These are phyloP conservation scores for Pteria penguin DNA, from an alignment of 2,888 invertebrate species.

Conservation along the genomic window DNA sequence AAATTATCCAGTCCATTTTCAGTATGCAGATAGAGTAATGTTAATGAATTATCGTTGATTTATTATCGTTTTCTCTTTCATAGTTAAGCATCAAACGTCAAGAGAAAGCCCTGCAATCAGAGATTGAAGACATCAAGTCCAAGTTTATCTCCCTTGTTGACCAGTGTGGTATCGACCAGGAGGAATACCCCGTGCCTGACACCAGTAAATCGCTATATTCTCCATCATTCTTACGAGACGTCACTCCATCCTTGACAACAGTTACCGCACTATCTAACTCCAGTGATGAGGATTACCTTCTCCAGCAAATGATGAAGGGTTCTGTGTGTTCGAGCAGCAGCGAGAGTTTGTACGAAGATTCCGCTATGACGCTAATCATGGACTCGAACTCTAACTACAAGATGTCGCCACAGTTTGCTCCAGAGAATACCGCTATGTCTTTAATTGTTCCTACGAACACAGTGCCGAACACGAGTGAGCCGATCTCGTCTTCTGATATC, in stretches of 20 bases:
- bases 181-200: constrained; percentile 46
- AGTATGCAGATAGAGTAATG: too few species aligned
- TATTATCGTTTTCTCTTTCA: constrained; percentile 33
- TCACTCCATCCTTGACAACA: constrained; percentile 44
- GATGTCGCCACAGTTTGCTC: constrained; percentile 48
- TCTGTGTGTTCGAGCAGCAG: constrained; percentile 36
- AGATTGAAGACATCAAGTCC: constrained; percentile 66
- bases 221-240: constrained; percentile 57
- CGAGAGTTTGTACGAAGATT: constrained; percentile 43
- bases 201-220: constrained; percentile 11
- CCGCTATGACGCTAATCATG: constrained; percentile 56
- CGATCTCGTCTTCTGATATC: constrained; percentile 49
- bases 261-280: constrained; percentile 54
- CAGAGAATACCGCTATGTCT: constrained; percentile 52
- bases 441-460: constrained; percentile 40
- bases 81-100: constrained; percentile 66
- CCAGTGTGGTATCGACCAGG: constrained; percentile 61
- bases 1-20: background rate
- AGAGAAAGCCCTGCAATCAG: constrained; percentile 60
- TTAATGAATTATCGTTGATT: background rate
- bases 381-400: constrained; percentile 64
- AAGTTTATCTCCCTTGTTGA: constrained; percentile 67
- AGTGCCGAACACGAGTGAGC: constrained; percentile 48
- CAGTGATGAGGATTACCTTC: constrained; percentile 48
- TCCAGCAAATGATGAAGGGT: constrained; percentile 43